Percentiles rank a stretch among this genome's conserved stretches.
Conservation (phyloP, 1,140 invertebrate species). For the Bombus affinis region DNA sequence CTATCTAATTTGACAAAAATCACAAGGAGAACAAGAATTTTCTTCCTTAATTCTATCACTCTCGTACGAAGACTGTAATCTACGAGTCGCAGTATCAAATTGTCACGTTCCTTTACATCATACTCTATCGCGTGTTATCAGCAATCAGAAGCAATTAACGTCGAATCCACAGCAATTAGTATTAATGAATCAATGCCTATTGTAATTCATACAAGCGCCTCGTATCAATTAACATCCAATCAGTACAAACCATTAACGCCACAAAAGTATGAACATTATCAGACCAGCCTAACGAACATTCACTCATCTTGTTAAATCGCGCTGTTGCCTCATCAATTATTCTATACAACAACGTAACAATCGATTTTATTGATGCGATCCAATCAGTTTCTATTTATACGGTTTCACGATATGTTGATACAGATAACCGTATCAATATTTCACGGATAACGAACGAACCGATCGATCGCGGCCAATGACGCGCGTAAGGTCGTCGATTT, state of each 20-base stretch:
- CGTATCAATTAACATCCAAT: neutral
- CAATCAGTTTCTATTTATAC: neutral
- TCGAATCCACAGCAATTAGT: neutral
- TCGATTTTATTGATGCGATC: neutral
- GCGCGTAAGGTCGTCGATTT: conserved; percentile 52
- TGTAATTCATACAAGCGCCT: neutral
- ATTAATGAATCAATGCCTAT: neutral
- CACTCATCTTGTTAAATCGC: neutral
- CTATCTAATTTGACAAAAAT: neutral
- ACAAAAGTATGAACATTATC: neutral
- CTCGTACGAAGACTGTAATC: neutral
- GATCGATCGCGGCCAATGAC: conserved; percentile 38
- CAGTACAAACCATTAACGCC: too few relatives aligned
- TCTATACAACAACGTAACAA: neutral
- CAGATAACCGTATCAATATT: conserved; percentile 3
- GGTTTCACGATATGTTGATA: neutral
- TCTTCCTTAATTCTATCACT: neutral
- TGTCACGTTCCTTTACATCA: neutral
- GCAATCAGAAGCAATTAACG: neutral
- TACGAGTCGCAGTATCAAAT: neutral
- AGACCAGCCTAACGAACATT: neutral
- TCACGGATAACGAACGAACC: neutral
- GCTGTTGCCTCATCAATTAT: neutral
- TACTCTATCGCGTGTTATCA: neutral
- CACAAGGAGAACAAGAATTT: neutral